Conservation (phyloP, 2,113 vertebrate species). For the Crotalus viridis region DNA sequence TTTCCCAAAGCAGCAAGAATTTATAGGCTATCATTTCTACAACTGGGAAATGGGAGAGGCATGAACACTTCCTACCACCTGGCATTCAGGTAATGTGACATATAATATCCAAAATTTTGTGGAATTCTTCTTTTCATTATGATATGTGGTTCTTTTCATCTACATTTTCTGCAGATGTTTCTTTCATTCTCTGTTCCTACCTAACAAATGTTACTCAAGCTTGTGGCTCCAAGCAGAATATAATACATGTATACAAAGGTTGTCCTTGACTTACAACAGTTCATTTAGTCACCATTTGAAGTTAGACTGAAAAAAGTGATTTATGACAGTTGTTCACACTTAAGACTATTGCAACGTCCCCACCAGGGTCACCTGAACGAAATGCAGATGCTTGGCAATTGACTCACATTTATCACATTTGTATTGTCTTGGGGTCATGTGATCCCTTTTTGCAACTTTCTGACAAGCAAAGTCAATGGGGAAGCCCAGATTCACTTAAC, state of each 20-base stretch:
- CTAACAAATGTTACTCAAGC: not conserved
- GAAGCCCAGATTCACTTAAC: not conserved
- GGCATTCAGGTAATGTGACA: slow-evolving; percentile 77
- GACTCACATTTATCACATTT: too few relatives aligned
- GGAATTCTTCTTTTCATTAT: slow-evolving; percentile 58
- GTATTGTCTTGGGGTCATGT: too few relatives aligned
- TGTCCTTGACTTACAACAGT: too few relatives aligned
- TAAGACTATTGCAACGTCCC: too few relatives aligned
- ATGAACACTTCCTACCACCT: slow-evolving; percentile 73
- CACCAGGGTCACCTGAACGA: too few relatives aligned
- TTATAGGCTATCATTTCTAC: slow-evolving; percentile 69
- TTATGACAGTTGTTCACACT: too few relatives aligned
- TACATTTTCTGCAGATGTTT: slow-evolving; percentile 37
- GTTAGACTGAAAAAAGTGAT: too few relatives aligned
- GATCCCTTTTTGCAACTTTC: not conserved
- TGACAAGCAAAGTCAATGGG: not conserved
- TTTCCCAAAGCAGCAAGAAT: slow-evolving; percentile 76
- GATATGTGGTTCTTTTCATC: slow-evolving; percentile 39
- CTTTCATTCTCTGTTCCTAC: not conserved
- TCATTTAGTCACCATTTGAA: too few relatives aligned
- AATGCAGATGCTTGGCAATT: too few relatives aligned
- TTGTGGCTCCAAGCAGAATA: not conserved
- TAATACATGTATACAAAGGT: not conserved
- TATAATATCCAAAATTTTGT: slow-evolving; percentile 58
- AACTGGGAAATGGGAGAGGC: slow-evolving; percentile 68